Conservation (phyloP, 2,113 vertebrate genomes). For the Dicentrarchus labrax region DNA sequence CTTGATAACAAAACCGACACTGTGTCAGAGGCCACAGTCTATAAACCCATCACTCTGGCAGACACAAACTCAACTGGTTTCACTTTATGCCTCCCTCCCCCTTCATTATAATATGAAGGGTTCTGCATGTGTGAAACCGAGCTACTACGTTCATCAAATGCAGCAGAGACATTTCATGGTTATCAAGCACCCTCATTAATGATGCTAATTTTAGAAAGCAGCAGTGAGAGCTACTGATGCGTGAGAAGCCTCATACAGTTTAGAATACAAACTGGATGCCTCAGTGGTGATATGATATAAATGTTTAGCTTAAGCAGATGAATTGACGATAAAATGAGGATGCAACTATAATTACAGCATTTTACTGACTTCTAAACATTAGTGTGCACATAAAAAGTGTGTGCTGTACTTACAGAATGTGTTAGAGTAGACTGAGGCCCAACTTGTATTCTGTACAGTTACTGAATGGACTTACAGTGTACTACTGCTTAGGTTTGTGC, state of each 20-base stretch:
- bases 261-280: constrained; percentile 18
- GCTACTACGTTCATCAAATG: constrained; percentile 35
- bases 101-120: background rate
- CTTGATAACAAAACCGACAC: background rate
- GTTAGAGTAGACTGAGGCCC: background rate
- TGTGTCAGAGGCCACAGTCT: background rate
- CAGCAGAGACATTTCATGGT: constrained; percentile 63
- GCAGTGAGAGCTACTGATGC: constrained; percentile 39
- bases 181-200: constrained; percentile 62
- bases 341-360: background rate
- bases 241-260: constrained; percentile 50
- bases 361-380: constrained; percentile 3
- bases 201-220: constrained; percentile 69
- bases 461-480: background rate
- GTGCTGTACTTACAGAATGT: background rate
- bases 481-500: background rate
- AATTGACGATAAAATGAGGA: background rate
- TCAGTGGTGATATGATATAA: constrained; percentile 5
- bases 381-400: background rate
- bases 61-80: constrained; percentile 10
- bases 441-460: background rate
- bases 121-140: constrained; percentile 42
- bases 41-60: constrained; percentile 6
- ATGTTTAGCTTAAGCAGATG: background rate
- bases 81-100: background rate